Evolutionary conservation across 2,888 invertebrate species (phyloP), one percentile per base, ranked within the genome.

Genomic region (Nymphalis polychloros): DNA sequence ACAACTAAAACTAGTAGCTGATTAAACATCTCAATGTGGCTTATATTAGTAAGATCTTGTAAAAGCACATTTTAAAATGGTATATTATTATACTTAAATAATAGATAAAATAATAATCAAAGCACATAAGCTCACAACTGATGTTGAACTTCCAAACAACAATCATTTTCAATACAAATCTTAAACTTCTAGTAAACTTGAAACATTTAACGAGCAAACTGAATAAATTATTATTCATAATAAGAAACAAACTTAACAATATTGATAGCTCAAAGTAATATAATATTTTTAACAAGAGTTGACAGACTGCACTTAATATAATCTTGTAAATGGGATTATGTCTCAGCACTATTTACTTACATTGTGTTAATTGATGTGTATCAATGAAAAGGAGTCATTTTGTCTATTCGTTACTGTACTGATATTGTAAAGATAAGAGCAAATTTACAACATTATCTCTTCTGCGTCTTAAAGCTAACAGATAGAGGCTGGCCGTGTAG

Each of bases 161-260:
- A 90, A 89, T 87, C 89, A 88, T 87, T 84, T 86, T 87, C 89
- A 89, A 89, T 90, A 89, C 90, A 88, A 84, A 86, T 89, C 91
- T 90, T 92, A 90, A 87, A 90, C 80, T 85, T 87, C 90, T 92
- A 92, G 88, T 92, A 92, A 92, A 92, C 91, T 92, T 92, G 92
- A 91, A 92, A 92, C 83, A 90, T 92, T 92, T 90, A 92, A 92
- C 92, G 90, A 92, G 91, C 92, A 89, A 92, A 92, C 90, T 88
- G 91, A 92, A 92, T 92, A 92, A 92, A 92, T 92, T 90, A 92
- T 92, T 92, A 92, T 90, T 88, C 90, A 87, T 89, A 92, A 86
- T 85, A 86, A 85, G 84, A 86, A 92, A 91, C 92, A 92, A 92
- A 92, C 92, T 92, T 92, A 92, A 92, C 92, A 92, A 92, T 91